phyloP scores from a whole-genome alignment of 2,113 vertebrate genomes.

The Zootoca vivipara region DNA sequence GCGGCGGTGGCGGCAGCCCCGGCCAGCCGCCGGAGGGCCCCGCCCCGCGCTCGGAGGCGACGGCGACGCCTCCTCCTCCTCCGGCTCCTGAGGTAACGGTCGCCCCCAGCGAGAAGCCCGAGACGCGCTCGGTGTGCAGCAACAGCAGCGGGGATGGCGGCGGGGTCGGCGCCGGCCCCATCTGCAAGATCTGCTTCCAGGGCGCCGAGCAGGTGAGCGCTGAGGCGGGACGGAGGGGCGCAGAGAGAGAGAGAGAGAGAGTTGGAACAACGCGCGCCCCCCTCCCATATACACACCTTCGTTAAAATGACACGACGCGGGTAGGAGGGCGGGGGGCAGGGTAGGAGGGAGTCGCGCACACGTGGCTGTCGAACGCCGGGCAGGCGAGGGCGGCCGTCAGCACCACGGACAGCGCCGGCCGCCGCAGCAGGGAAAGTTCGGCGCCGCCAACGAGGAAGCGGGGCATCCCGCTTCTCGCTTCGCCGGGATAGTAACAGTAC shows the following conservation, averaged over 20 bases:
- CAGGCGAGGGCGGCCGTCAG: slow-evolving; percentile 51
- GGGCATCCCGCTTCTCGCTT: neutral
- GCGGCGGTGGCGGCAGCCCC: neutral
- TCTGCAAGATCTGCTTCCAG: slow-evolving; percentile 95
- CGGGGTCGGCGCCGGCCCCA: slow-evolving; percentile 47
- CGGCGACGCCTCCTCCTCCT: neutral
- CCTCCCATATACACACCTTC: neutral
- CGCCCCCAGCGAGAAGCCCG: neutral
- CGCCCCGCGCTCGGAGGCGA: neutral
- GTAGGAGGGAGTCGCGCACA: neutral
- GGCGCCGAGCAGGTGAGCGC: slow-evolving; percentile 88
- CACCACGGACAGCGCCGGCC: slow-evolving; percentile 69
- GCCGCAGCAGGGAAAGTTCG: neutral
- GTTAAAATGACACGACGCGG: neutral
- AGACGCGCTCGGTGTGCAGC: slow-evolving; percentile 1
- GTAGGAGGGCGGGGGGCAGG: neutral
- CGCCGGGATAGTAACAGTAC: neutral
- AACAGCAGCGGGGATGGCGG: slow-evolving; percentile 16
- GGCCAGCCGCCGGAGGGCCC: neutral
- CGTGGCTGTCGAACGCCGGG: neutral
- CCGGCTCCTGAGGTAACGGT: neutral
- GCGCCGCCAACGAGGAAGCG: neutral
- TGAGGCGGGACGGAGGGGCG: neutral
- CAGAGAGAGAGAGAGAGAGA: neutral
- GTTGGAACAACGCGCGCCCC: fast-evolving